Base-by-base conservation (phyloP, 2,888 invertebrate genomes). In the Platycheirus rosarum region DNA sequence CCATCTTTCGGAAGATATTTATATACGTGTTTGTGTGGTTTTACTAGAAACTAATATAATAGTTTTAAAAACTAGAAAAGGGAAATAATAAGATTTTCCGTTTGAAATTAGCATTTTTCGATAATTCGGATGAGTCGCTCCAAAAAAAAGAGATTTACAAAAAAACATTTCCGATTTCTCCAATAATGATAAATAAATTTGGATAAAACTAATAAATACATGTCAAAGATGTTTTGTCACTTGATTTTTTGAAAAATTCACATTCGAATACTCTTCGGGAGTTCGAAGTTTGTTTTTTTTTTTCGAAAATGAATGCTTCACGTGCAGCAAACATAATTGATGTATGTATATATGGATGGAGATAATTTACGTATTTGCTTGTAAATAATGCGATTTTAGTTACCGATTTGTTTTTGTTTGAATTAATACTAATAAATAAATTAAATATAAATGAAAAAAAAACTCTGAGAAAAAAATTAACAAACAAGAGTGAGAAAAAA, bases 341-440 rank as follows among this genome's bases (percentile, higher is more conserved):
- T 44, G 20, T 60, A 44, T 60, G 18, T 60, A 60, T 60, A 60
- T 44, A 60, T 79, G 78, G 68, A 79, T 79, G 79, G 79, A 74
- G 55, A 74, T 69, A 76, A 76, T 71, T 77, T 82, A 76, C 76
- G 76, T 77, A 71, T 82, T 76, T 71, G 11, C 18, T 76, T 76
- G 75, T 71, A 76, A 77, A 76, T 82, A 82, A 77, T 82, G 76
- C 76, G 71, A 82, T 82, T 75, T 75, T 70, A 60, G 60, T 82
- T 71, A 82, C 76, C 82, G 77, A 82, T 77, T 82, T 82, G 77
- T 73, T 82, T 82, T 82, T 82, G 82, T 82, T 82, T 80, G 73
- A 77, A 77, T 82, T 82, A 77, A 82, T 82, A 82, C 82, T 82
- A 82, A 82, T 82, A 82, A 82, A 82, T 82, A 82, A 82, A 82